These are phyloP conservation scores for Cataglyphis livida DNA, from an alignment of 2,888 invertebrate genomes.

Conservation along the genomic window DNA sequence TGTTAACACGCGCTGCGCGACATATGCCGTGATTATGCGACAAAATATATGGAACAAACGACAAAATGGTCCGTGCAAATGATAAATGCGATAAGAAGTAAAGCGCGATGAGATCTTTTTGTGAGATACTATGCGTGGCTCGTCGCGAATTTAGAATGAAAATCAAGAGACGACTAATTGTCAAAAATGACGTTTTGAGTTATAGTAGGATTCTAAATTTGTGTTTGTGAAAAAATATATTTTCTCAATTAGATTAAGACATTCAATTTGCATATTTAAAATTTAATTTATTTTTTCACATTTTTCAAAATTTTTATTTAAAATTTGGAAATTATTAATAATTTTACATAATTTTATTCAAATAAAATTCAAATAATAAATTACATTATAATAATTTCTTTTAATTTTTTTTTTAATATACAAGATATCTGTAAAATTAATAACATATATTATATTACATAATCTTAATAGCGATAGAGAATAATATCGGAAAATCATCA, in stretches of 20 bases:
- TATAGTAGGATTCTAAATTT: neutral
- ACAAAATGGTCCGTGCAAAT: neutral
- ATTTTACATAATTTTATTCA: neutral
- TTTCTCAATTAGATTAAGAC: neutral
- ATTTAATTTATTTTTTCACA: neutral
- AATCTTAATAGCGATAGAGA: neutral
- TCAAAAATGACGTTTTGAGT: neutral
- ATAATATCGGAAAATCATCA: slow-evolving; percentile 17
- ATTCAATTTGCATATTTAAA: neutral
- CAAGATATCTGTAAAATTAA: neutral
- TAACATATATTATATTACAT: neutral
- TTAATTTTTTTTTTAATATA: neutral
- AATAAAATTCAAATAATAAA: neutral
- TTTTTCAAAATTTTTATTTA: neutral
- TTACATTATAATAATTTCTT: neutral
- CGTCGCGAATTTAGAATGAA: neutral
- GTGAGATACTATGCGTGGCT: neutral
- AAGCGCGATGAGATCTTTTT: neutral
- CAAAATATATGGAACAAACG: neutral
- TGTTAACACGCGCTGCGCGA: neutral
- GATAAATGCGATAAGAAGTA: neutral
- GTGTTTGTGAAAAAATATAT: neutral
- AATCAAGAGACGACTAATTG: neutral
- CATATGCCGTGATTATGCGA: neutral
- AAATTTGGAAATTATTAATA: neutral